Conservation (phyloP, 2,113 vertebrate genomes). For the Forbesichthys papilliferus region DNA sequence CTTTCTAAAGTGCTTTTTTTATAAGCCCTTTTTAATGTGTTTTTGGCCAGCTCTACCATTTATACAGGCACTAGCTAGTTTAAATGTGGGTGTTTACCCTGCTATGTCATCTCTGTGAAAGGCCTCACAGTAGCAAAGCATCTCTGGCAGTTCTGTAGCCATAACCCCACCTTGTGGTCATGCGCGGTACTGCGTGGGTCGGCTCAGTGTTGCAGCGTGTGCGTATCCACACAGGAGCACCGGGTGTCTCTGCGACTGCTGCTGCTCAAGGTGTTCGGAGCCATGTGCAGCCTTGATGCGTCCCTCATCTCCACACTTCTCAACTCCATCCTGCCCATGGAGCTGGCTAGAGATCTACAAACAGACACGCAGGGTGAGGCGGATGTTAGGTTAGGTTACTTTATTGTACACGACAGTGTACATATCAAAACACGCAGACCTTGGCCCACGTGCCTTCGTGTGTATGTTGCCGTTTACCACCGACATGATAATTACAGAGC, state of each 20-base stretch:
- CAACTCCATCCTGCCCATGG: slow-evolving; percentile 96
- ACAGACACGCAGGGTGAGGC: slow-evolving; percentile 86
- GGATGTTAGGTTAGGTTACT: too few relatives aligned
- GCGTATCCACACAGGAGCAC: slow-evolving; percentile 80
- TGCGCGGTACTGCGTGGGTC: not conserved
- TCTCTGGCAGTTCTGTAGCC: not conserved
- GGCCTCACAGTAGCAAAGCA: too few relatives aligned
- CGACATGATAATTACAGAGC: not conserved
- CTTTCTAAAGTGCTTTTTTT: too few relatives aligned
- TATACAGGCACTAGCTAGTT: too few relatives aligned
- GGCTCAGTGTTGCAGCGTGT: slow-evolving; percentile 5
- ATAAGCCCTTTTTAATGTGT: too few relatives aligned
- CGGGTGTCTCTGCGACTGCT: slow-evolving; percentile 87
- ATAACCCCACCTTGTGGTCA: not conserved
- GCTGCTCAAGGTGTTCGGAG: slow-evolving; percentile 95
- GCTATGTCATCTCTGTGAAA: too few relatives aligned
- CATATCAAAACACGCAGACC: not conserved
- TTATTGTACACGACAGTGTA: too few relatives aligned
- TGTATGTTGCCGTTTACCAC: not conserved
- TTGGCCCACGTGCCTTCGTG: not conserved
- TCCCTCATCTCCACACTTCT: slow-evolving; percentile 90
- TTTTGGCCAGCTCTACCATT: too few relatives aligned
- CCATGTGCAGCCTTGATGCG: slow-evolving; percentile 94
- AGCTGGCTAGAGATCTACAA: slow-evolving; percentile 95
- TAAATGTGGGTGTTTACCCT: too few relatives aligned